Conservation (phyloP, 2,113 vertebrate genomes). For the Nesoenas mayeri region DNA sequence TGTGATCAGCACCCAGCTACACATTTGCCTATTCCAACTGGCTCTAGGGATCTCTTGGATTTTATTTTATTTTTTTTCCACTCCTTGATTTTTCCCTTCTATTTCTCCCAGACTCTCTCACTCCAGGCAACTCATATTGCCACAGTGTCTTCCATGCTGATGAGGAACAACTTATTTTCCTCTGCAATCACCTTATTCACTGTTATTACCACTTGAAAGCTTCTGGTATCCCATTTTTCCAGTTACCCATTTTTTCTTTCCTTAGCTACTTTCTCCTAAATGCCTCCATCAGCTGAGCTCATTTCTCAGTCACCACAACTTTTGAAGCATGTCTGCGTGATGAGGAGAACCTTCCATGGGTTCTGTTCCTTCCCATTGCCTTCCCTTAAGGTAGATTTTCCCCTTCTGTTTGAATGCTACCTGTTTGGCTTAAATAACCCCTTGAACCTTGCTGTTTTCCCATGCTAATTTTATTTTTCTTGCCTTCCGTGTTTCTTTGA, state of each 20-base stretch:
- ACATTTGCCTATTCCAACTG: neutral
- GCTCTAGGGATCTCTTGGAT: neutral
- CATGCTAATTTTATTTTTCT: conserved; percentile 64
- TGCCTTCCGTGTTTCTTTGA: conserved; percentile 27
- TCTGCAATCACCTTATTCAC: neutral
- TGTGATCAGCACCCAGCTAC: accelerated
- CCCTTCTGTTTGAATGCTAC: conserved; percentile 7
- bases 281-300: neutral
- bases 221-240: neutral
- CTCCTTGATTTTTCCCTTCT: neutral
- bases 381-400: neutral
- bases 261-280: neutral
- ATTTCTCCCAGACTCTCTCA: neutral
- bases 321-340: neutral
- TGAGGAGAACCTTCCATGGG: neutral
- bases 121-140: neutral
- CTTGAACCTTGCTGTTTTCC: conserved; percentile 52
- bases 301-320: neutral
- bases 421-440: conserved; percentile 52
- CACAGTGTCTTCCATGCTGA: neutral
- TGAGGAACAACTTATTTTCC: neutral
- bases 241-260: neutral
- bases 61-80: neutral
- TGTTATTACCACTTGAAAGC: neutral
- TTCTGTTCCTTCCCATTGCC: neutral